Evolutionary conservation across 2,888 invertebrate species (phyloP).

Genomic region (Zygogramma bicolorata): DNA sequence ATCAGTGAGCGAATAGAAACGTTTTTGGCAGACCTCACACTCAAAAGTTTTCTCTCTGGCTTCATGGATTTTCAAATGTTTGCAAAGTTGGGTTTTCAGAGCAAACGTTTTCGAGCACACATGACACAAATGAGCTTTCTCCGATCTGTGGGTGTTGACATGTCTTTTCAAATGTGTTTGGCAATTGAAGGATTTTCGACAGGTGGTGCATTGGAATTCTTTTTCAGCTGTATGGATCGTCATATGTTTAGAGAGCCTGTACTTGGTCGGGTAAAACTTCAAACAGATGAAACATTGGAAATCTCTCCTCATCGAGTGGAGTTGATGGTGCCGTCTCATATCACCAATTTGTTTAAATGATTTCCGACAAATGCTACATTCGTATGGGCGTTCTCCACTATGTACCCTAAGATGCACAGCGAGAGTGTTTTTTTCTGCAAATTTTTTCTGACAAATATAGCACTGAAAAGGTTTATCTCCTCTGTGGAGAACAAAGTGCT

Average conservation of each 20-base stretch:
- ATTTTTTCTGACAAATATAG: background rate
- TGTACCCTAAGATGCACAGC: background rate
- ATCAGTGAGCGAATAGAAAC: background rate
- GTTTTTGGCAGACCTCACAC: background rate
- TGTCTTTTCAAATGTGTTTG: background rate
- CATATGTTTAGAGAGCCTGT: background rate
- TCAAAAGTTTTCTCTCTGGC: background rate
- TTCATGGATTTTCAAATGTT: background rate
- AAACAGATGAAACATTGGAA: background rate
- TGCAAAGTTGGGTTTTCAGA: background rate
- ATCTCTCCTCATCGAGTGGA: background rate
- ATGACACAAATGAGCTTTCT: background rate
- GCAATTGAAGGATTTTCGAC: background rate
- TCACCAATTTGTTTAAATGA: background rate
- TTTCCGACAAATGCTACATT: background rate
- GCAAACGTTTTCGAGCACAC: background rate
- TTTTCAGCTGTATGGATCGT: background rate
- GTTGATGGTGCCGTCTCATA: background rate
- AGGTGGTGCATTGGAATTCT: conserved; percentile 3
- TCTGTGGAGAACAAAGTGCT: background rate
- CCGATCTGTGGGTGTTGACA: background rate
- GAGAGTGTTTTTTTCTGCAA: background rate
- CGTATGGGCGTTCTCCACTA: background rate
- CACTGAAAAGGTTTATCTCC: background rate
- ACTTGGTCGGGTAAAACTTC: background rate